Conservation (phyloP, 2,888 invertebrate genomes). For the Heptascelio sp. region DNA sequence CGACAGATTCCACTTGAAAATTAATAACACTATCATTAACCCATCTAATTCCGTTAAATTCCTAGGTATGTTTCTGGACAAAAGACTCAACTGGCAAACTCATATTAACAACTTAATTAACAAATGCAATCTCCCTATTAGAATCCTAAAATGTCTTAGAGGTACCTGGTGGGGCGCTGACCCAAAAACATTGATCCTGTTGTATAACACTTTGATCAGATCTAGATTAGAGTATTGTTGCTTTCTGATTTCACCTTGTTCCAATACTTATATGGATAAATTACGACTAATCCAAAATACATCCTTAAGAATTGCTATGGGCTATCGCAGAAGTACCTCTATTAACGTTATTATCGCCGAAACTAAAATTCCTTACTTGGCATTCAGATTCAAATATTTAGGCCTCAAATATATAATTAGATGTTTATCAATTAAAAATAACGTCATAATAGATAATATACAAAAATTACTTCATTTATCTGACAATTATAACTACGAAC, state of each 20-base stretch:
- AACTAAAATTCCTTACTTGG: slow-evolving; percentile 34
- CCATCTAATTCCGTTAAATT: slow-evolving; percentile 23
- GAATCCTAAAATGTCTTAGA: slow-evolving; percentile 44
- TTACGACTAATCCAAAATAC: slow-evolving; percentile 29
- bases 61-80: slow-evolving; percentile 38
- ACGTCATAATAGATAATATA: background rate
- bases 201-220: slow-evolving; percentile 33
- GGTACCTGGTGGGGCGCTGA: slow-evolving; percentile 54
- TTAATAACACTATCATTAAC: background rate
- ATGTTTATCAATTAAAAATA: slow-evolving; percentile 10
- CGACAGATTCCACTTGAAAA: background rate
- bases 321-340: slow-evolving; percentile 48
- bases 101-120: slow-evolving; percentile 17
- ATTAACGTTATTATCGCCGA: slow-evolving; percentile 55
- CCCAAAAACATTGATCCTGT: background rate
- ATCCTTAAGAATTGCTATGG: slow-evolving; percentile 51
- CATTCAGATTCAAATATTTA: slow-evolving; percentile 31
- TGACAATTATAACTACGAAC: background rate
- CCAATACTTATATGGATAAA: slow-evolving; percentile 6
- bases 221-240: slow-evolving; percentile 44
- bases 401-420: slow-evolving; percentile 30
- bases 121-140: slow-evolving; percentile 5
- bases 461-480: background rate
- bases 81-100: slow-evolving; percentile 25
- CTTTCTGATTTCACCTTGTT: slow-evolving; percentile 9